Conservation (phyloP, 2,888 invertebrate genomes). For the Dorcus parallelipipedus region DNA sequence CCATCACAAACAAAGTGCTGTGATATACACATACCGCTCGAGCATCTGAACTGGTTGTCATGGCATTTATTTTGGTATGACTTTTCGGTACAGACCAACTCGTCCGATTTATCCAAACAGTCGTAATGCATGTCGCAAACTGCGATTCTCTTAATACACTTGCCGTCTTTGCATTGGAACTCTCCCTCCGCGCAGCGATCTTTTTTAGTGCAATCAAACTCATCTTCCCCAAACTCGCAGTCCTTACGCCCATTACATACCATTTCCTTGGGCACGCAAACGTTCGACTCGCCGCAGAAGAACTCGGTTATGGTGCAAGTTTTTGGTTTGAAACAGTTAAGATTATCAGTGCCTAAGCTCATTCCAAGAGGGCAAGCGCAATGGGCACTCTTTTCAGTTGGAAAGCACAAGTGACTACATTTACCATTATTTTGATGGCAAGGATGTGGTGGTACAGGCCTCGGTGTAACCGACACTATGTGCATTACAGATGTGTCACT, state of each 20-base stretch:
- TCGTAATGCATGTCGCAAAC: conserved; percentile 55
- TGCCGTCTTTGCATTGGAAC: conserved; percentile 55
- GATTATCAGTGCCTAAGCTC: conserved; percentile 52
- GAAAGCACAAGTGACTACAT: conserved; percentile 74
- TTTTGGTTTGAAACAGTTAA: conserved; percentile 55
- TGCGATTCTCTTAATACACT: conserved; percentile 48
- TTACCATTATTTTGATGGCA: conserved; percentile 61
- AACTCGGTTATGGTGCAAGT: conserved; percentile 51
- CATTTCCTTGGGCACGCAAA: conserved; percentile 44
- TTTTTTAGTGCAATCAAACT: conserved; percentile 34
- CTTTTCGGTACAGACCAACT: conserved; percentile 39
- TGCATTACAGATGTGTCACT: conserved; percentile 46
- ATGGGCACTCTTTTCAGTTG: conserved; percentile 38
- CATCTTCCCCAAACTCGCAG: conserved; percentile 46
- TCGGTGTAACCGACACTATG: conserved; percentile 52
- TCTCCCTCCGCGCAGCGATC: conserved; percentile 46
- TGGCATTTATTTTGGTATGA: conserved; percentile 40
- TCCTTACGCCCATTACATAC: conserved; percentile 43
- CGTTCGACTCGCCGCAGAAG: conserved; percentile 48
- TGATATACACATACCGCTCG: conserved; percentile 53
- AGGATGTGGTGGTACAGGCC: conserved; percentile 49
- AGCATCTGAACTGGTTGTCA: conserved; percentile 51
- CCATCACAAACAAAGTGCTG: conserved; percentile 53
- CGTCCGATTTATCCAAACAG: conserved; percentile 59
- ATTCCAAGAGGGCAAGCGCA: conserved; percentile 69